Percentiles rank a stretch among this genome's conserved stretches.
Evolutionary conservation across 2,888 invertebrate species (phyloP).

Genomic region (Flabesymbios commensalis): DNA sequence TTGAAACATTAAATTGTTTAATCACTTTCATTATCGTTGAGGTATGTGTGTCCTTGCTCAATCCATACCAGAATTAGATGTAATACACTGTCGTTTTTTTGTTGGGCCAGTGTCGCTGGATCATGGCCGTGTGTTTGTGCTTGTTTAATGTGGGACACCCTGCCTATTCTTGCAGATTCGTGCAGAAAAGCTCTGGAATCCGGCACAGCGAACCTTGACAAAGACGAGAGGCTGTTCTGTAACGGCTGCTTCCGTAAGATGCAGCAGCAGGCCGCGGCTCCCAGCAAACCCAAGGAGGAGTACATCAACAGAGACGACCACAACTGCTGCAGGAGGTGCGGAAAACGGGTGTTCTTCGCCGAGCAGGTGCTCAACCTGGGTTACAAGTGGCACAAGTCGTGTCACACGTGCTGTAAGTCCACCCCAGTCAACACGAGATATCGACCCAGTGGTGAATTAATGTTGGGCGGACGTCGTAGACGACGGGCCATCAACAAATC

Average conservation of each 20-base stretch:
- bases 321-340: slow-evolving; percentile 86
- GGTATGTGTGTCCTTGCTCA: too few relatives aligned
- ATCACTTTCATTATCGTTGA: too few relatives aligned
- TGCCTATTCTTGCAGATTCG: slow-evolving; percentile 17
- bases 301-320: slow-evolving; percentile 64
- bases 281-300: not conserved
- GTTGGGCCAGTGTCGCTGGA: too few relatives aligned
- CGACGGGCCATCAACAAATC: too few relatives aligned
- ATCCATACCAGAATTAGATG: too few relatives aligned
- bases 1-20: too few relatives aligned
- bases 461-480: too few relatives aligned
- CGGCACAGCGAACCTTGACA: slow-evolving; percentile 20
- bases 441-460: too few relatives aligned
- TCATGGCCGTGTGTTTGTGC: too few relatives aligned
- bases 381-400: slow-evolving; percentile 64
- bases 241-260: slow-evolving; percentile 15
- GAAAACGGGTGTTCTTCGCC: slow-evolving; percentile 64
- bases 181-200: slow-evolving; percentile 26
- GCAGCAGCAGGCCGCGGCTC: not conserved
- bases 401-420: slow-evolving; percentile 64
- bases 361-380: slow-evolving; percentile 64
- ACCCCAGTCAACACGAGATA: too few relatives aligned
- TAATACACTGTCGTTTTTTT: too few relatives aligned
- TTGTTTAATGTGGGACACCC: too few relatives aligned
- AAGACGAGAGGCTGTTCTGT: slow-evolving; percentile 17